Conservation (phyloP, 1,140 invertebrate species). For the Hypsibius dujardini region DNA sequence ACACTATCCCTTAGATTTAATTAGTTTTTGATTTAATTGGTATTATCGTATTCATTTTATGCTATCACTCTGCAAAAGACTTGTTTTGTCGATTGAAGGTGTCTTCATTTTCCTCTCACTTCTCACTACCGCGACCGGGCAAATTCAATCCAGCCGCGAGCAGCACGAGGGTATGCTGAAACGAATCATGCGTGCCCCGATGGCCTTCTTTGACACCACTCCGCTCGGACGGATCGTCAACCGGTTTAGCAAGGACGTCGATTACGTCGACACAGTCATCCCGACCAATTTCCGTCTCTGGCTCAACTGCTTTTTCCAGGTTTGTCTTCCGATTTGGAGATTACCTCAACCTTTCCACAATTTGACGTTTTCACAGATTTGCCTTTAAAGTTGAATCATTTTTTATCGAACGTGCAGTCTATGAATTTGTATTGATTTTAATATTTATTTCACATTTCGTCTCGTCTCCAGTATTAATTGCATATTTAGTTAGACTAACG, state of each 20-base stretch:
- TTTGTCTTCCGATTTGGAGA: neutral
- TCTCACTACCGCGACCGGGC: constrained; percentile 29
- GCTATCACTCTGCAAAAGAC: neutral
- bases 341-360: no score
- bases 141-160: constrained; percentile 29
- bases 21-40: no score
- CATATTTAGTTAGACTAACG: neutral
- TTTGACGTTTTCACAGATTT: no score
- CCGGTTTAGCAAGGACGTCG: constrained; percentile 43
- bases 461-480: neutral
- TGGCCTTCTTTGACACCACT: constrained; percentile 47
- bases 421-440: neutral
- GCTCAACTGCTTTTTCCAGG: constrained; percentile 15
- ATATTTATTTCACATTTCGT: neutral
- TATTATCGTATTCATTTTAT: no score
- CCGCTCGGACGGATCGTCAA: constrained; percentile 43
- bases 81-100: constrained; percentile 15
- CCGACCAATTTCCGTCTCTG: neutral
- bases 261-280: constrained; percentile 24
- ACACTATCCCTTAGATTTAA: no score
- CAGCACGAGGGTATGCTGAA: constrained; percentile 30
- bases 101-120: constrained; percentile 26
- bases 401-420: neutral
- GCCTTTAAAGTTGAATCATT: no score
- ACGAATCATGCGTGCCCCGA: constrained; percentile 37